These are phyloP conservation scores for Sicus ferrugineus DNA, from an alignment of 2,888 invertebrate genomes.

Conservation along the genomic window DNA sequence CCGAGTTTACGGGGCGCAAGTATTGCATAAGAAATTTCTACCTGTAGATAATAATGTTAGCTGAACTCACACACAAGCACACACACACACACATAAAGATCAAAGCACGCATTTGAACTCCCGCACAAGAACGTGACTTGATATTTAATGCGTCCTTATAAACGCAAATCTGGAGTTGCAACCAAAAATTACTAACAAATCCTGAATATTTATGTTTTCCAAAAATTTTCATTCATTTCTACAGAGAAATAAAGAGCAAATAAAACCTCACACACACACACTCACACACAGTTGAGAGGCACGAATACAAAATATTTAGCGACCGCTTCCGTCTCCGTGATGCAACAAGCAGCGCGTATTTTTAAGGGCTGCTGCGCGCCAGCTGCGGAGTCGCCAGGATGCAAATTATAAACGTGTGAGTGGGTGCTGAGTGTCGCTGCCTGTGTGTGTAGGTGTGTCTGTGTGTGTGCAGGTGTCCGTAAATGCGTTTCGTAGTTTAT, in stretches of 20 bases:
- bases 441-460: background rate
- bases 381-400: background rate
- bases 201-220: too few species aligned
- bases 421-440: background rate
- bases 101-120: background rate
- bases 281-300: too few species aligned
- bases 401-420: background rate
- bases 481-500: background rate
- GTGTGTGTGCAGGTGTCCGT: background rate
- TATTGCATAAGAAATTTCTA: slow-evolving; percentile 9
- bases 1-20: background rate
- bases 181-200: too few species aligned
- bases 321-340: background rate
- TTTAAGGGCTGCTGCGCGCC: background rate
- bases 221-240: too few species aligned
- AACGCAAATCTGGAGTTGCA: too few species aligned
- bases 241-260: too few species aligned
- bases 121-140: too few species aligned
- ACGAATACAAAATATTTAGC: too few species aligned
- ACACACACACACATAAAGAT: background rate
- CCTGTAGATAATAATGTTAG: slow-evolving; percentile 14
- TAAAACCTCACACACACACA: too few species aligned
- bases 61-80: slow-evolving; percentile 1
- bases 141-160: too few species aligned
- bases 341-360: background rate